phyloP scores from a whole-genome alignment of 2,797 vertebrate species.

The Sebastes dallii region DNA sequence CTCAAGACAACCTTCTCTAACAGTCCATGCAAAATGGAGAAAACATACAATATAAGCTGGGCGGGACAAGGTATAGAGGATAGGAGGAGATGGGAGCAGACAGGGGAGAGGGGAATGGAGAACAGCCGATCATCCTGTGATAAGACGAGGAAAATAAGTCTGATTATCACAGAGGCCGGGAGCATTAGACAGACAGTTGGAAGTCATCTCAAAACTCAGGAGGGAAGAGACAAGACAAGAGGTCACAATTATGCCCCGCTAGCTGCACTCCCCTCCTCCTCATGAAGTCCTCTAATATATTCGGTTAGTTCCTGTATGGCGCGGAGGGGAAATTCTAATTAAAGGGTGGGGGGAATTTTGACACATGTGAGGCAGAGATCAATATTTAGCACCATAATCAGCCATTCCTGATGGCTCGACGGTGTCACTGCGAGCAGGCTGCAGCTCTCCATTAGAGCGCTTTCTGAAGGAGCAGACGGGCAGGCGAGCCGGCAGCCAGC shows the following conservation, averaged over 20 bases:
- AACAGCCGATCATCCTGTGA: slow-evolving; percentile 84
- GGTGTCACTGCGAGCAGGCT: slow-evolving; percentile 87
- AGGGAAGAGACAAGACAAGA: slow-evolving; percentile 93
- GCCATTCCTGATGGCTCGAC: slow-evolving; percentile 95
- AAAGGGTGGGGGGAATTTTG: slow-evolving; percentile 97
- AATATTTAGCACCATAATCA: slow-evolving; percentile 99
- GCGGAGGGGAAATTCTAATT: slow-evolving; percentile 98
- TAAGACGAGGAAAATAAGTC: slow-evolving; percentile 91
- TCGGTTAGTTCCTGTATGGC: slow-evolving; percentile 92
- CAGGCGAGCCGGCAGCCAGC: slow-evolving; percentile 38
- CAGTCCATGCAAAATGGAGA: background rate
- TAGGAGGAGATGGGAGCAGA: background rate
- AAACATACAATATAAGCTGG: background rate
- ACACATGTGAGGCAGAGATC: slow-evolving; percentile 98
- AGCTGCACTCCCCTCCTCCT: slow-evolving; percentile 86
- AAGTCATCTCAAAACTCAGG: slow-evolving; percentile 94
- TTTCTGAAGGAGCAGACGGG: slow-evolving; percentile 35
- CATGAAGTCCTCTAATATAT: slow-evolving; percentile 91
- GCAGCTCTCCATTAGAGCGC: slow-evolving; percentile 90
- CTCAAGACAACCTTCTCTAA: background rate
- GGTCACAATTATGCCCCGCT: slow-evolving; percentile 95
- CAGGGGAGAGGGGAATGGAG: slow-evolving; percentile 10
- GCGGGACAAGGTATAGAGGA: background rate
- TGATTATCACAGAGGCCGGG: slow-evolving; percentile 91
- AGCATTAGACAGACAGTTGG: slow-evolving; percentile 90